Conservation (phyloP, 2,113 vertebrate genomes). For the Pelecanoides urinatrix region DNA sequence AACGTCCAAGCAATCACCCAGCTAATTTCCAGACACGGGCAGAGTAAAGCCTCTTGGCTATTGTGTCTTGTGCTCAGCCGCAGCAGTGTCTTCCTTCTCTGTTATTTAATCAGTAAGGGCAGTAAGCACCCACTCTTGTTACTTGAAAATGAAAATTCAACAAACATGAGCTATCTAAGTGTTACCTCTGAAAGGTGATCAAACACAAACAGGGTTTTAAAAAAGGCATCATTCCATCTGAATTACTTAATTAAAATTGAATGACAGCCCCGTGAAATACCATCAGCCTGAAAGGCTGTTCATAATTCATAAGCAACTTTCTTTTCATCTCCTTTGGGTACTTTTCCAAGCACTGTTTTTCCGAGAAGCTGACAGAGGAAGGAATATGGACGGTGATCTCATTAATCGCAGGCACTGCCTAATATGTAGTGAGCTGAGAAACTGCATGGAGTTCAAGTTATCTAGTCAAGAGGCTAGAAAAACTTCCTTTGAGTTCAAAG, state of each 20-base stretch:
- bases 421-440: neutral
- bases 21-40: neutral
- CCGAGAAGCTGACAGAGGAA: neutral
- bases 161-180: neutral
- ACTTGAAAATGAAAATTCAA: neutral
- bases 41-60: neutral
- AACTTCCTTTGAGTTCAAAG: neutral
- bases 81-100: neutral
- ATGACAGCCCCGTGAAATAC: neutral
- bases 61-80: no score
- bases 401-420: neutral
- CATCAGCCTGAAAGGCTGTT: constrained; percentile 45
- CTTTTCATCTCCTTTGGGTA: constrained; percentile 57
- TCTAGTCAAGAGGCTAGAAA: neutral
- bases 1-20: neutral
- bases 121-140: neutral
- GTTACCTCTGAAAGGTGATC: constrained; percentile 52
- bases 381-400: neutral
- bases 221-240: neutral
- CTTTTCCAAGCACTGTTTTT: neutral
- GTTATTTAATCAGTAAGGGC: neutral
- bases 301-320: constrained; percentile 61
- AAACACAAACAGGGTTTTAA: neutral
- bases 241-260: constrained; percentile 40
- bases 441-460: neutral